Conservation (phyloP, 2,113 vertebrate genomes). For the Capreolus pygargus region DNA sequence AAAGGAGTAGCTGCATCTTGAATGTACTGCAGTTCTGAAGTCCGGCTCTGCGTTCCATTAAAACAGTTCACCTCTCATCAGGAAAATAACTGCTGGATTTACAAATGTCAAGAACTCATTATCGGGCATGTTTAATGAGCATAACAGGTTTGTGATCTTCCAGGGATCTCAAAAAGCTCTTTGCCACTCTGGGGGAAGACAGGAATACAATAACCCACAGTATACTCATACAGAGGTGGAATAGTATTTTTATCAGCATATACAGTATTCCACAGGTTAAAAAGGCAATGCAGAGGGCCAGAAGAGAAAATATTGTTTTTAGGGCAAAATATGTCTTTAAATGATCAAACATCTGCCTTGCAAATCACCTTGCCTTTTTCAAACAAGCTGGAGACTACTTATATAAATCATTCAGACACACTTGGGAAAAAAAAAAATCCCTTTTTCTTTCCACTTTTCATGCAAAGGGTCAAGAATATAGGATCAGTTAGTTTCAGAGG, state of each 20-base stretch:
- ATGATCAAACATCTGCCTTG: slow-evolving; percentile 8
- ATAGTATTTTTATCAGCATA: background rate
- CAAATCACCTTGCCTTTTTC: slow-evolving; percentile 2
- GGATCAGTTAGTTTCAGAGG: background rate
- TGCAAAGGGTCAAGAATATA: background rate
- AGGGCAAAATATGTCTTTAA: slow-evolving; percentile 5
- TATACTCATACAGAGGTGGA: background rate
- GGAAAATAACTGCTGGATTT: slow-evolving; percentile 8
- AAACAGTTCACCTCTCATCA: background rate
- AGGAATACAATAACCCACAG: background rate
- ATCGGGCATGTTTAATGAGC: background rate
- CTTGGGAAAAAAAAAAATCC: background rate
- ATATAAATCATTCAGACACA: background rate
- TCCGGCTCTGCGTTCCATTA: background rate
- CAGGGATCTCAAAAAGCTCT: background rate
- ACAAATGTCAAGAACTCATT: background rate
- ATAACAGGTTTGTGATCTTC: background rate
- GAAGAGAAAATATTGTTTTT: background rate
- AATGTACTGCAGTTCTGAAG: background rate
- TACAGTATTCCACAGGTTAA: background rate
- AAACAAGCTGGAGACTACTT: background rate
- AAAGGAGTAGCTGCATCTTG: background rate
- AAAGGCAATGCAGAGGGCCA: background rate
- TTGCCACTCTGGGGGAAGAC: background rate
- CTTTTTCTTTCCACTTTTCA: slow-evolving; percentile 3